Evolutionary conservation across 2,888 invertebrate species (phyloP), one percentile per base, ranked within the genome.

Genomic region (Leptinotarsa rubiginosa): DNA sequence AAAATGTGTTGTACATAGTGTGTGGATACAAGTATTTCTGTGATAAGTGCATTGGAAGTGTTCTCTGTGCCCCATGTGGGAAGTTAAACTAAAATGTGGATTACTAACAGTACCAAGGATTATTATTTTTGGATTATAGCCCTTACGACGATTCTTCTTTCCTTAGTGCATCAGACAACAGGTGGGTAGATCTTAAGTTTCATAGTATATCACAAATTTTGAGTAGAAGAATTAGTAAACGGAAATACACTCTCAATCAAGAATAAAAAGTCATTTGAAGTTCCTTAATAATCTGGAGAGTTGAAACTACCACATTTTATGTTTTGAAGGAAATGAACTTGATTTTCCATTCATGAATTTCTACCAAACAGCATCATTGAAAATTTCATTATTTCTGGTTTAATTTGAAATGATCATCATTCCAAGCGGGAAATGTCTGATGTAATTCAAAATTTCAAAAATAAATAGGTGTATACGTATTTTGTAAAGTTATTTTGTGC

Each of bases 31-130:
- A 49, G 62, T 76, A 75, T 76, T 89, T 90, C 89, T 90, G 89
- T 90, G 89, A 89, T 83, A 77, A 78, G 80, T 90, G 90, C 75
- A 79, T 76, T 81, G 79, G 81, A 77, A 80, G 85, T 84, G 83
- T 81, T 82, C 81, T 83, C 81, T 81, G 86, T 86, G 85, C 85
- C 87, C 87, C 87, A 87, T 88, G 87, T 84, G 86, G 87, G 87
- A 84, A 84, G 83, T 86, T 84, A 85, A 81, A 81, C 83, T 84
- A 91, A 90, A 90, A 92, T 92, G 92, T 91, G 91, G 91, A 91
- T 91, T 90, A 91, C 90, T 89, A 91, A 91, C 90, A 90, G 90
- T 81, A 84, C 82, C 89, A 89, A 90, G 91, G 91, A 91, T 90
- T 91, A 91, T 78, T 75, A 80, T 90, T 90, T 90, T 91, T 91